Percentiles rank a stretch among this genome's conserved stretches.
Evolutionary conservation across 2,888 invertebrate species (phyloP).

Genomic region (Anodontia alba): DNA sequence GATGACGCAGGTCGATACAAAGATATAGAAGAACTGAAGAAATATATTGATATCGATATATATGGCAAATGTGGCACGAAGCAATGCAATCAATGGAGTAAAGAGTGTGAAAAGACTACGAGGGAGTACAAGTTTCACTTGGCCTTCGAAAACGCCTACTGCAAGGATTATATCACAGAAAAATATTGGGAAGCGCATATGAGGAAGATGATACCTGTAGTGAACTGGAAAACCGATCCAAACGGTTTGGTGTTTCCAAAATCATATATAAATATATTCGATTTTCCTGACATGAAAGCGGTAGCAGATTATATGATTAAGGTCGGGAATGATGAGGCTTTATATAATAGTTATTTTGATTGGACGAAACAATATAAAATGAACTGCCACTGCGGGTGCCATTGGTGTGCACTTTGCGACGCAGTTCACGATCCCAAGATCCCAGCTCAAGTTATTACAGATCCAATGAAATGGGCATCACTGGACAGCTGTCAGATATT

Average conservation of each 20-base stretch:
- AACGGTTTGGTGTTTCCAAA: slow-evolving; percentile 7
- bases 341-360: slow-evolving; percentile 44
- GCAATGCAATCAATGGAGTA: slow-evolving; percentile 47
- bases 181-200: slow-evolving; percentile 64
- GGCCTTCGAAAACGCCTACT: slow-evolving; percentile 70
- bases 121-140: slow-evolving; percentile 68
- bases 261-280: slow-evolving; percentile 30
- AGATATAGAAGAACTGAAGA: slow-evolving; percentile 8
- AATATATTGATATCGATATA: slow-evolving; percentile 45
- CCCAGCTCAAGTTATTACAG: slow-evolving; percentile 24
- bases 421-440: slow-evolving; percentile 45
- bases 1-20: slow-evolving; percentile 19
- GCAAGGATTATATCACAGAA: slow-evolving; percentile 70
- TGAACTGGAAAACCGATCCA: slow-evolving; percentile 41
- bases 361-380: slow-evolving; percentile 60
- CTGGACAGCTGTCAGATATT: slow-evolving; percentile 5
- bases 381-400: slow-evolving; percentile 31
- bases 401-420: slow-evolving; percentile 63
- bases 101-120: slow-evolving; percentile 48
- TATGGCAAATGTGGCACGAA: slow-evolving; percentile 59
- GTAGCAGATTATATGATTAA: slow-evolving; percentile 47
- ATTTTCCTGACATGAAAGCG: slow-evolving; percentile 23
- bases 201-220: slow-evolving; percentile 61
- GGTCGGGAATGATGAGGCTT: slow-evolving; percentile 30
- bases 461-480: slow-evolving; percentile 15